Percentiles rank a stretch among this genome's conserved stretches.
Evolutionary conservation across 2,113 vertebrate genomes (phyloP).

Genomic region (Dromiciops gliroides): DNA sequence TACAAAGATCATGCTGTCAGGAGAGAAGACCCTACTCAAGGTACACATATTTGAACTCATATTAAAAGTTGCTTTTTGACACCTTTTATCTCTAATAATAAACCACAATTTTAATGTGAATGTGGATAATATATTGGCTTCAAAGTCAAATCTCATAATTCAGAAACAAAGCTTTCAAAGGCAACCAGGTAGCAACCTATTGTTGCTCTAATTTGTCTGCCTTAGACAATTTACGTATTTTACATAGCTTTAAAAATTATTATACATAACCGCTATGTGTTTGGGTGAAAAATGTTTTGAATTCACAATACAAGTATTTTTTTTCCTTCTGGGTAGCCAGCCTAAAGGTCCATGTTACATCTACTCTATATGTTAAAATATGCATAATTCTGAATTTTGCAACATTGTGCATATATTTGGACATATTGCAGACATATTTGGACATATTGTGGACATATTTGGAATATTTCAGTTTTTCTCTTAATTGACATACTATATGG

Average conservation of each 20-base stretch:
- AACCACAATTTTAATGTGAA: background rate
- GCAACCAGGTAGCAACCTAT: conserved; percentile 18
- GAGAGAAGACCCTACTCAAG: conserved; percentile 46
- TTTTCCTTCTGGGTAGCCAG: conserved; percentile 65
- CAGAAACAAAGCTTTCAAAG: conserved; percentile 32
- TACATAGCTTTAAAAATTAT: conserved; percentile 29
- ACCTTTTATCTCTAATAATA: conserved; percentile 30
- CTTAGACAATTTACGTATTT: conserved; percentile 51
- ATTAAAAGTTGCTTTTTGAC: conserved; percentile 47
- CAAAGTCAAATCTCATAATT: background rate
- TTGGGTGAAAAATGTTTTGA: conserved; percentile 68
- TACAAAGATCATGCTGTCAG: conserved; percentile 40
- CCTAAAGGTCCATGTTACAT: conserved; percentile 74
- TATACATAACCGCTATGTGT: conserved; percentile 59
- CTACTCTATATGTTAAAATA: conserved; percentile 84
- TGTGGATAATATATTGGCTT: conserved; percentile 14
- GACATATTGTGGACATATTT: conserved; percentile 89
- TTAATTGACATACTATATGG: conserved; percentile 86
- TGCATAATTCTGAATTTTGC: conserved; percentile 81
- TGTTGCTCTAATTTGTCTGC: conserved; percentile 45
- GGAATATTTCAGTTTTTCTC: conserved; percentile 86
- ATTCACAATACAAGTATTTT: conserved; percentile 56
- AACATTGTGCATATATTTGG: conserved; percentile 87
- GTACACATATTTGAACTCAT: conserved; percentile 35
- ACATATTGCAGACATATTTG: conserved; percentile 89